Conservation (phyloP, 2,113 vertebrate species). For the Muscicapa adusta region DNA sequence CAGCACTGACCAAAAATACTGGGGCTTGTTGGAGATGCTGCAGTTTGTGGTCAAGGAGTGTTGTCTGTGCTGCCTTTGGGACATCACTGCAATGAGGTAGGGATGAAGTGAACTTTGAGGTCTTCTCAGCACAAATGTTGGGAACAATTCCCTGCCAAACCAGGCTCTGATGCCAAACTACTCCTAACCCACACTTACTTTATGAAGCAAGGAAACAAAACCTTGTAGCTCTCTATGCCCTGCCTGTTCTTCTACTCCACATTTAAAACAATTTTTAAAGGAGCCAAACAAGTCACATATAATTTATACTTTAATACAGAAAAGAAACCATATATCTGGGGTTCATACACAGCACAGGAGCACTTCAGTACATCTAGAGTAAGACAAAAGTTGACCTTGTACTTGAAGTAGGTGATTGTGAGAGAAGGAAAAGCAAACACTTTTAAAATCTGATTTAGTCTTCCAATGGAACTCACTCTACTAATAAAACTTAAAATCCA, state of each 20-base stretch:
- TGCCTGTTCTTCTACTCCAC: neutral
- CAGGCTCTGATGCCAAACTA: neutral
- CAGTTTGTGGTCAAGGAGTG: neutral
- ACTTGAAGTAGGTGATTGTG: neutral
- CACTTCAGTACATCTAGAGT: neutral
- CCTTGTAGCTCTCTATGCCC: neutral
- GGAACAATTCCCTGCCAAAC: neutral
- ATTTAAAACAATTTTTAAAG: neutral
- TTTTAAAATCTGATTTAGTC: neutral
- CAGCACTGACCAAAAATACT: neutral
- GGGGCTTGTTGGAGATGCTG: neutral
- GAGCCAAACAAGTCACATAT: neutral
- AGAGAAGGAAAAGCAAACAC: neutral
- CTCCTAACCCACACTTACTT: too few relatives aligned
- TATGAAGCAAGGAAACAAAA: neutral
- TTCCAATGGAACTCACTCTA: neutral
- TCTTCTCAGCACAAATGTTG: neutral
- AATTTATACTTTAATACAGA: conserved; percentile 68
- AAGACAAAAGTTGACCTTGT: conserved; percentile 21
- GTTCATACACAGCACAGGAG: conserved; percentile 58
- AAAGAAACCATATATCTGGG: conserved; percentile 48
- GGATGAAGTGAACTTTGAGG: neutral
- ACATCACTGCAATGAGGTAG: fast-evolving
- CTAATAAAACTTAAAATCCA: neutral
- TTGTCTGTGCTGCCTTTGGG: neutral